Evolutionary conservation across 53 echinoderm and acorn worm species (phyloP), one percentile per base, ranked within the genome.

Genomic region (Arbacia lixula): DNA sequence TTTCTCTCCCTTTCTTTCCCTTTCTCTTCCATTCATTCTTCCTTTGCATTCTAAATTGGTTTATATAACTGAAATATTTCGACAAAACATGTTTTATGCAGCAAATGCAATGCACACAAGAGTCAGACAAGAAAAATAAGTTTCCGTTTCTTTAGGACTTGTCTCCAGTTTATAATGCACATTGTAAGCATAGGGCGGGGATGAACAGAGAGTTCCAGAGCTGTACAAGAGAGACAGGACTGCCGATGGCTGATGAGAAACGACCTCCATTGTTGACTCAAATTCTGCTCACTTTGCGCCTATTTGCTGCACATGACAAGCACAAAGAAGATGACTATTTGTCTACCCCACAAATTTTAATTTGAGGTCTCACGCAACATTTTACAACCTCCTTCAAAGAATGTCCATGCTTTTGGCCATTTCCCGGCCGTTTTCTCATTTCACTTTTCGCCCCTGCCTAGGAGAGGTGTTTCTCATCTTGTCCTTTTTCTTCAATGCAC

Each of bases 281-380:
- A 69, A 69, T 69, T 43, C 60, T 20, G 77, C 77, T 77, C 77
- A 77, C 77, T 77, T 39, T 57, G 77, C 57, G 38, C 56, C 58
- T 77, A 42, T 77, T 77, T 77, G 77, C 77, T 24, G 60, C 77
- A 57, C 77, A 57, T 58, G 58, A 77, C 43, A 34, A 11, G 24
- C 58, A 77, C 77, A 77, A 77, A 57, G 77, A 54, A 25, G 10
- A 21, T 34, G 32, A 14, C 3, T 77, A 77, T 77, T 77, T 77
- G 58, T 58, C 77, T 58, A 77, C 58, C 77, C 77, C 77, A 56
- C 77, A 77, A 77, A 25, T 57, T 55, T 77, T 58, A 77, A 77
- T 77, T 77, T 77, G 77, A 25, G 77, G 77, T 77, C 77, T 77
- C 77, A 77, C 77, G 77, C 77, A 77, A 77, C 57, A 77, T 77